Conservation (phyloP, 2,797 vertebrate species). For the Rhinogobio ventralis region DNA sequence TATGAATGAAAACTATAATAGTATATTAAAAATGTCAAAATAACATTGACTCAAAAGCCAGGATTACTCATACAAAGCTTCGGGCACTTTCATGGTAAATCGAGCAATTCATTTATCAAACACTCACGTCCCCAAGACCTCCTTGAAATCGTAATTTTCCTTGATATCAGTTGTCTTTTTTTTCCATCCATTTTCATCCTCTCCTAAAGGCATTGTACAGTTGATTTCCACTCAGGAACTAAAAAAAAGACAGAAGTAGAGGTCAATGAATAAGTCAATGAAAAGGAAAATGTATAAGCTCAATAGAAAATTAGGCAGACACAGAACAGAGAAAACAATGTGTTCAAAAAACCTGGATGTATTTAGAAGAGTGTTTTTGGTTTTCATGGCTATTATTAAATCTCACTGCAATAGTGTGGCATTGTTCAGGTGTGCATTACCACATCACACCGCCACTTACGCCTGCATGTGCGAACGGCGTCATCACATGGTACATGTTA, state of each 20-base stretch:
- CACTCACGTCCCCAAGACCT: slow-evolving; percentile 84
- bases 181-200: slow-evolving; percentile 84
- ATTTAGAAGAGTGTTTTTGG: slow-evolving; percentile 1
- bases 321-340: neutral
- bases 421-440: slow-evolving; percentile 15
- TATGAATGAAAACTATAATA: neutral
- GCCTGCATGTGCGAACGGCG: neutral
- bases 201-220: slow-evolving; percentile 83
- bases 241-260: slow-evolving; percentile 42
- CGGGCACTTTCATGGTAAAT: slow-evolving; percentile 8
- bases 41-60: neutral
- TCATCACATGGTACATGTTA: slow-evolving; percentile 12
- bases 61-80: neutral
- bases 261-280: slow-evolving; percentile 4
- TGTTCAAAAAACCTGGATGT: neutral
- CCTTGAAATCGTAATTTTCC: slow-evolving; percentile 86
- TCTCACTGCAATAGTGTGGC: neutral
- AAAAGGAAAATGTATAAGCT: neutral
- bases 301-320: neutral
- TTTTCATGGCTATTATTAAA: neutral
- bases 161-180: slow-evolving; percentile 86
- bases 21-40: neutral
- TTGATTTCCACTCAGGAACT: slow-evolving; percentile 73
- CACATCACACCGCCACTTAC: neutral
- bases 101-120: slow-evolving; percentile 15